phyloP scores from a whole-genome alignment of 64 coral and sea anemone species.

The Pachyseris speciosa region DNA sequence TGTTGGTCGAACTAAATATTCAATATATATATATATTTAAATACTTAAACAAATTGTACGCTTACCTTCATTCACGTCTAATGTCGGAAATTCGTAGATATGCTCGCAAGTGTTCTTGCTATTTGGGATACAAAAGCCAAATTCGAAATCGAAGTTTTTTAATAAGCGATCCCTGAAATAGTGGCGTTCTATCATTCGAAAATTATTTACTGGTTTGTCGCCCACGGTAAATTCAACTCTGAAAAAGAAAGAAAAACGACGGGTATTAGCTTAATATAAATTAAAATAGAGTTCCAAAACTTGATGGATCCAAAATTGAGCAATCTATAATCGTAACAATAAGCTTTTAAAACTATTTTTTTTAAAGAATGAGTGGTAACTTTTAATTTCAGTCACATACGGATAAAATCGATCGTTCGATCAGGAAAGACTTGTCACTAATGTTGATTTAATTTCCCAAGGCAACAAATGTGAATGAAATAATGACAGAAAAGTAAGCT shows the following conservation, averaged over 20 bases:
- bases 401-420: background rate
- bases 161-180: constrained; percentile 89
- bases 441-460: background rate
- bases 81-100: constrained; percentile 97
- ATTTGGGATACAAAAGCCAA: constrained; percentile 99
- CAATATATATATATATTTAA: background rate
- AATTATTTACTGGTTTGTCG: constrained; percentile 95
- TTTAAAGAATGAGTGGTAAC: background rate
- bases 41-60: background rate
- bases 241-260: constrained; percentile 49
- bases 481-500: background rate
- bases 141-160: constrained; percentile 98
- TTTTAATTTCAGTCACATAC: background rate
- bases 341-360: background rate
- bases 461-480: background rate
- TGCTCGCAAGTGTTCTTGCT: constrained; percentile 99
- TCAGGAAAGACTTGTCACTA: background rate
- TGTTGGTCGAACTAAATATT: no score
- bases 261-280: background rate
- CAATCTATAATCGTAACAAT: background rate
- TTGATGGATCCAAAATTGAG: background rate
- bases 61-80: constrained; percentile 93
- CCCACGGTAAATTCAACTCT: constrained; percentile 98
- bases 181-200: constrained; percentile 98
- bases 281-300: background rate